These are phyloP conservation scores for Drosophila eugracilis DNA, from an alignment of 1,140 invertebrate genomes.

Conservation along the genomic window DNA sequence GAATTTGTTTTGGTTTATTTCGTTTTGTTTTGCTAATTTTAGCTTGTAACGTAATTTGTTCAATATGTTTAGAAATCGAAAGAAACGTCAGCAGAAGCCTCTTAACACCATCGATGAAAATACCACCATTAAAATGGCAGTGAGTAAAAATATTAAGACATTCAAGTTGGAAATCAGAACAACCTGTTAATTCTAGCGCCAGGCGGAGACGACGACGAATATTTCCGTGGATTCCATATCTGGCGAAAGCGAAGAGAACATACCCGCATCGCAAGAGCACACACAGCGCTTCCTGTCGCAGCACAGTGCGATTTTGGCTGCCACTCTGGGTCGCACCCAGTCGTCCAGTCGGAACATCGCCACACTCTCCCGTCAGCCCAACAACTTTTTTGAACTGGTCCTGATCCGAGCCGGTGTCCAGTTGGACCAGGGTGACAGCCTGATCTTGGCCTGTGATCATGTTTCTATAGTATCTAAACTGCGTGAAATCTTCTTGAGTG, in stretches of 20 bases:
- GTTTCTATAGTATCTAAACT: conserved; percentile 75
- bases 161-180: not conserved
- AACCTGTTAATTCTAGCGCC: conserved; percentile 38
- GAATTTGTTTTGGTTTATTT: conserved; percentile 27
- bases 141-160: conserved; percentile 8
- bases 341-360: conserved; percentile 37
- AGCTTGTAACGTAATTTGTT: not conserved
- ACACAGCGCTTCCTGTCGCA: conserved; percentile 82
- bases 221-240: conserved; percentile 25
- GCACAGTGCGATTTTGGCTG: conserved; percentile 68
- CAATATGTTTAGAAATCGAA: conserved; percentile 56
- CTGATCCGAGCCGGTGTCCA: conserved; percentile 71
- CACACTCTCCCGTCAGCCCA: conserved; percentile 69
- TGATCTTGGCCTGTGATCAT: conserved; percentile 77
- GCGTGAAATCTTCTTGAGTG: conserved; percentile 61
- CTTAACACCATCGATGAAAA: conserved; percentile 76
- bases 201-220: conserved; percentile 30
- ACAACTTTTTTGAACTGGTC: conserved; percentile 78
- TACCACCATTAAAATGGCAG: conserved; percentile 69
- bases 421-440: conserved; percentile 67
- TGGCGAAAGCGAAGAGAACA: conserved; percentile 71
- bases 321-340: conserved; percentile 74
- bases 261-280: conserved; percentile 78
- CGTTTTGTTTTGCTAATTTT: not conserved
- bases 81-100: conserved; percentile 38